A percentile compares a stretch with the other conserved stretches of the same genome.
Conservation (phyloP, 2,113 vertebrate genomes). For the Anarrhichthys ocellatus region DNA sequence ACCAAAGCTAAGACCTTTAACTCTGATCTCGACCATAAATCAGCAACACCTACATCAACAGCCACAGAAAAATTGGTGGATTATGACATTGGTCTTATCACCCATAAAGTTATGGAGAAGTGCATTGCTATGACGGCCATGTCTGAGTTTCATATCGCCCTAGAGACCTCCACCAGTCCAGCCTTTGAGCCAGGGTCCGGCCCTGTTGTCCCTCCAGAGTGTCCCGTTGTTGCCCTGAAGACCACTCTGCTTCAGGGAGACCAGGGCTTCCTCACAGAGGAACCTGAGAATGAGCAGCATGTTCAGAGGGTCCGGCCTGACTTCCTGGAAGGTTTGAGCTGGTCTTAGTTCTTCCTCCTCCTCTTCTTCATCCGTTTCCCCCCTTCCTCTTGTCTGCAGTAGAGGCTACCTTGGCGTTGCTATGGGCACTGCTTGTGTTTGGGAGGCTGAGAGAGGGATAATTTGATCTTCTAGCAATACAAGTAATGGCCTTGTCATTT, state of each 20-base stretch:
- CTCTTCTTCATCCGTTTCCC: neutral
- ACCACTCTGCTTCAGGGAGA: neutral
- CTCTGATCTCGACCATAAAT: conserved; percentile 7
- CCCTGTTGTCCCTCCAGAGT: neutral
- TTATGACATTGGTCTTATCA: neutral
- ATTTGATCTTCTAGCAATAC: conserved; percentile 45
- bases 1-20: neutral
- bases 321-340: conserved; percentile 57
- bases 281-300: neutral
- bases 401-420: conserved; percentile 31
- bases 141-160: neutral
- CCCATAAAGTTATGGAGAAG: neutral
- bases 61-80: neutral
- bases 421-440: conserved; percentile 36
- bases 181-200: accelerated
- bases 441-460: conserved; percentile 16
- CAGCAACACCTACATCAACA: neutral
- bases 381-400: conserved; percentile 3
- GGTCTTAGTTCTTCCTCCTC: neutral
- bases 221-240: neutral
- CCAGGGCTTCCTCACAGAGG: neutral
- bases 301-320: conserved; percentile 22
- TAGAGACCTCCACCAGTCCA: neutral
- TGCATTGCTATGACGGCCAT: neutral
- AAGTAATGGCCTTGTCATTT: conserved; percentile 52